Percentiles rank a stretch among this genome's conserved stretches.
phyloP scores from a whole-genome alignment of 2,113 vertebrate species.

The Puffinus mauretanicus region DNA sequence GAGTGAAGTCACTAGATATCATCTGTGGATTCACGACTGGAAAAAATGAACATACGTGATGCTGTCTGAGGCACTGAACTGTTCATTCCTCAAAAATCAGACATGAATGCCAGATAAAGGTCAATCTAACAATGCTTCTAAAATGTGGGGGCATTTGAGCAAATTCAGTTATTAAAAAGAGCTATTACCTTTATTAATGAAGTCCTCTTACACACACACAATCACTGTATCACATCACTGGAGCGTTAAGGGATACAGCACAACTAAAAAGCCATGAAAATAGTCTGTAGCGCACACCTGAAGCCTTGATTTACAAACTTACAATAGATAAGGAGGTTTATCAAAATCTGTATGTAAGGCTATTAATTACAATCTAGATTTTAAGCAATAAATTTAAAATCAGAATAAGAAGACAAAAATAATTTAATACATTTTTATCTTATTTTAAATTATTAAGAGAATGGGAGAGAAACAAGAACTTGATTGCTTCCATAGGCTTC shows the following conservation, averaged over 20 bases:
- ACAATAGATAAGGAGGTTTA: background rate
- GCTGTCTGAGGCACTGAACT: background rate
- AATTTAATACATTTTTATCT: background rate
- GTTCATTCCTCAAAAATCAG: background rate
- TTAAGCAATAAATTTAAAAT: constrained; percentile 1
- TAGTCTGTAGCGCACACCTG: background rate
- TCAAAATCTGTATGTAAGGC: background rate
- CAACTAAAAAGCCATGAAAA: background rate
- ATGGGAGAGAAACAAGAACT: background rate
- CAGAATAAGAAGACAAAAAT: background rate
- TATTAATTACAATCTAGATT: background rate
- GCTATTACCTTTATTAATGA: background rate
- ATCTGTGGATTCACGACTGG: background rate
- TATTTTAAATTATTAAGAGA: background rate
- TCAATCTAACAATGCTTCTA: background rate
- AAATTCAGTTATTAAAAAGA: background rate
- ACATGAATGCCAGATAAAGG: background rate
- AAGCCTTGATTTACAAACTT: background rate
- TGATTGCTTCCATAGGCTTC: background rate
- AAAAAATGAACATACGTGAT: background rate
- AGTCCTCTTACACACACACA: background rate
- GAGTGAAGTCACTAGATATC: background rate
- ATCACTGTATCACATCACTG: background rate
- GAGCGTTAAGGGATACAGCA: background rate
- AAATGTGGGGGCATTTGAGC: background rate